phyloP scores from a whole-genome alignment of 2,797 vertebrate species.

The Acanthurus leucopareius region DNA sequence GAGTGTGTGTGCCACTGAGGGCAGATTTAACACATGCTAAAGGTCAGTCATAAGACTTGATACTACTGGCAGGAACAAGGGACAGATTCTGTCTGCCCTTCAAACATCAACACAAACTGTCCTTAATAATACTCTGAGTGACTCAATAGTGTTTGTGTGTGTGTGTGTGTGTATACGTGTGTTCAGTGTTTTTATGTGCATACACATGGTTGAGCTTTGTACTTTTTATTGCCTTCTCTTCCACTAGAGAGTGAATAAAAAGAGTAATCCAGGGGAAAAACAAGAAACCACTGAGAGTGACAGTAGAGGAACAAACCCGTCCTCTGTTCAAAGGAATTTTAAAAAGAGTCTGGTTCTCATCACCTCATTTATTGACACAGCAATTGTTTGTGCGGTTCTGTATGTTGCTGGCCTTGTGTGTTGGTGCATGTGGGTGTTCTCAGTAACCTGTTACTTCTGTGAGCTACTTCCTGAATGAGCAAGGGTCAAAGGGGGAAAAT shows the following conservation, averaged over 20 bases:
- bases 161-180: slow-evolving; percentile 12
- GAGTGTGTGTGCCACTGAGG: not conserved
- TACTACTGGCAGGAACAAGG: slow-evolving; percentile 14
- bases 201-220: slow-evolving; percentile 21
- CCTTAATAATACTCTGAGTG: not conserved
- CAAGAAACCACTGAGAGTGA: not conserved
- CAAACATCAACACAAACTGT: slow-evolving; percentile 3
- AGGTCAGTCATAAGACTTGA: slow-evolving; percentile 26
- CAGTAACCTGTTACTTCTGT: slow-evolving; percentile 9
- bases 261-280: not conserved
- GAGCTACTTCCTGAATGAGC: slow-evolving; percentile 40
- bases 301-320: slow-evolving; percentile 9
- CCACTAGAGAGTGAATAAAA: slow-evolving; percentile 1
- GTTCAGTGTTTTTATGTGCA: slow-evolving; percentile 6
- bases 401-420: slow-evolving; percentile 12
- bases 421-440: slow-evolving; percentile 16
- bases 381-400: not conserved
- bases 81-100: slow-evolving; percentile 10
- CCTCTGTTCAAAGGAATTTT: slow-evolving; percentile 24
- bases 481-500: slow-evolving; percentile 5
- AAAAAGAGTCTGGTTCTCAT: slow-evolving; percentile 25
- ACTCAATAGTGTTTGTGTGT: not conserved
- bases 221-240: slow-evolving; percentile 30
- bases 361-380: slow-evolving; percentile 18
- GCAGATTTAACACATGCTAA: slow-evolving; percentile 1